phyloP scores from a whole-genome alignment of 2,888 invertebrate genomes.

The Drosophila glabriapex region DNA sequence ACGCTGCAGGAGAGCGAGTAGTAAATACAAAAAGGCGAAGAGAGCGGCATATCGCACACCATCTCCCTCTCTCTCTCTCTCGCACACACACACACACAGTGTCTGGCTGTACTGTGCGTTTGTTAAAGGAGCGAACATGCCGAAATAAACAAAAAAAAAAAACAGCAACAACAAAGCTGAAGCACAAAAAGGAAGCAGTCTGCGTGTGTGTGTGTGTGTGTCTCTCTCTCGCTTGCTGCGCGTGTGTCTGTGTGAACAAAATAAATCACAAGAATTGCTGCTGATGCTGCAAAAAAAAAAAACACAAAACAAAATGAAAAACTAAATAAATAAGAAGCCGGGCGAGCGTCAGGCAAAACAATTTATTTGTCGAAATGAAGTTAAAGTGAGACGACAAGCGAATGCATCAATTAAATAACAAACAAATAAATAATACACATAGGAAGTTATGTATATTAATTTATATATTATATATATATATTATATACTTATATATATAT shows the following conservation, averaged over 20 bases:
- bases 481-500: not conserved
- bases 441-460: not conserved
- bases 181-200: conserved; percentile 53
- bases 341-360: conserved; percentile 33
- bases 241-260: conserved; percentile 49
- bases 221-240: not conserved
- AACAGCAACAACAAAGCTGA: conserved; percentile 36
- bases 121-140: conserved; percentile 47
- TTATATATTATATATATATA: conserved; percentile 2
- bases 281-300: conserved; percentile 26
- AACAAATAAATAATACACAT: conserved; percentile 28
- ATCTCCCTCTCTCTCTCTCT: conserved; percentile 14
- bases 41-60: conserved; percentile 19
- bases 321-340: conserved; percentile 64
- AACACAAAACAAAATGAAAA: conserved; percentile 22
- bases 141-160: conserved; percentile 57
- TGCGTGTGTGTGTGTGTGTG: conserved; percentile 16
- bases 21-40: conserved; percentile 25
- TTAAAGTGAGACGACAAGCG: conserved; percentile 31
- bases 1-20: conserved; percentile 60
- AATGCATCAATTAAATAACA: conserved; percentile 52
- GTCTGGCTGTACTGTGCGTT: conserved; percentile 39
- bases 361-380: conserved; percentile 49
- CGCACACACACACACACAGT: conserved; percentile 2
- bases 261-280: conserved; percentile 59